Evolutionary conservation across 2,888 invertebrate genomes (phyloP).

Genomic region (Pycnomerus fuliginosus): DNA sequence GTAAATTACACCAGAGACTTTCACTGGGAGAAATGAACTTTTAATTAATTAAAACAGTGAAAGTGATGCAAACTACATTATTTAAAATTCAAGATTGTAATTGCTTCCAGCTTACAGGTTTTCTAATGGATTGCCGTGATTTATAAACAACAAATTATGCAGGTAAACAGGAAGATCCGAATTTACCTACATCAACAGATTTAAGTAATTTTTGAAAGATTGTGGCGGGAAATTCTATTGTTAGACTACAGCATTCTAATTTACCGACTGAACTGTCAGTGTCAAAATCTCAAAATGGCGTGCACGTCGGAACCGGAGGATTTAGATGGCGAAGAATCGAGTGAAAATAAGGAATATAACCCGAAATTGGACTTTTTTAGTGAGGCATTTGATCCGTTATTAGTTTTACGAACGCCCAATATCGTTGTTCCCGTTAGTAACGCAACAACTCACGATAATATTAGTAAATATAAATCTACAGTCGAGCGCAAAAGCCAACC

Average conservation of each 20-base stretch:
- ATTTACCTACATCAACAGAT: too few relatives aligned
- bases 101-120: too few relatives aligned
- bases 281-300: too few relatives aligned
- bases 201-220: too few relatives aligned
- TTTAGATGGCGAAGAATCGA: constrained; percentile 26
- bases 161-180: too few relatives aligned
- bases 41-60: constrained; percentile 34
- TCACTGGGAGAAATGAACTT: constrained; percentile 25
- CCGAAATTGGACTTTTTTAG: constrained; percentile 58
- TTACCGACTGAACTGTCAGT: too few relatives aligned
- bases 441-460: constrained; percentile 68
- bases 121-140: too few relatives aligned
- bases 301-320: too few relatives aligned
- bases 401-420: constrained; percentile 64
- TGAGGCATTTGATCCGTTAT: constrained; percentile 67
- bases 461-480: constrained; percentile 61
- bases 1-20: constrained; percentile 10
- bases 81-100: too few relatives aligned
- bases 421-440: constrained; percentile 57
- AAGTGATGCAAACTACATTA: constrained; percentile 42
- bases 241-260: too few relatives aligned
- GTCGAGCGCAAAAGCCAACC: constrained; percentile 45
- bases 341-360: constrained; percentile 44
- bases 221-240: too few relatives aligned
- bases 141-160: too few relatives aligned